Evolutionary conservation across 2,113 vertebrate genomes (phyloP).

Genomic region (Rhynchopsitta pachyrhyncha): DNA sequence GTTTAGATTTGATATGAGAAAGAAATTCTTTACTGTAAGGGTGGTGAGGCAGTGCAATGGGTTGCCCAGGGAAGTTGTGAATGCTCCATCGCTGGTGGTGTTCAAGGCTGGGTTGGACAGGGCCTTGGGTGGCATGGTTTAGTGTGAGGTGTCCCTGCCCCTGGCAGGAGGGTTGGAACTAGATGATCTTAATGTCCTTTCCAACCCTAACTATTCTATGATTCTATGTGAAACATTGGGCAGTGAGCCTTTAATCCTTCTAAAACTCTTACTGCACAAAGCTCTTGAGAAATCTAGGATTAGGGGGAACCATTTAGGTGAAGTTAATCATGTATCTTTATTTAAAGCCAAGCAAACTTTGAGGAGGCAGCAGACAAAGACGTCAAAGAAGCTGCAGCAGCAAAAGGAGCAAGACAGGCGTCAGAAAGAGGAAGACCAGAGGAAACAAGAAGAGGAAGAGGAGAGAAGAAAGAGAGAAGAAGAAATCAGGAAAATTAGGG

Average conservation of each 20-base stretch:
- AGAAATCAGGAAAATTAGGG: conserved; percentile 92
- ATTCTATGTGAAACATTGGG: neutral
- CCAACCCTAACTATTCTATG: too few relatives aligned
- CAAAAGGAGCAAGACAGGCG: conserved; percentile 85
- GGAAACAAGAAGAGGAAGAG: conserved; percentile 84
- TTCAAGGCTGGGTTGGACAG: too few relatives aligned
- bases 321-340: neutral
- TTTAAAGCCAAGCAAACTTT: conserved; percentile 83
- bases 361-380: conserved; percentile 89
- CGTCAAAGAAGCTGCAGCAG: conserved; percentile 89
- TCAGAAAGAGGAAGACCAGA: conserved; percentile 83
- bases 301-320: neutral
- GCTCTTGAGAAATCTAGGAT: neutral
- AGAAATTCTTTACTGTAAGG: too few relatives aligned
- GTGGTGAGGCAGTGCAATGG: too few relatives aligned
- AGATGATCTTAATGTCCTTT: too few relatives aligned
- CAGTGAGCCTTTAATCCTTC: neutral
- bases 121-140: too few relatives aligned
- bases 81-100: too few relatives aligned
- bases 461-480: conserved; percentile 93
- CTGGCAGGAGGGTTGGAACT: too few relatives aligned
- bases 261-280: neutral
- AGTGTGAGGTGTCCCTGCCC: too few relatives aligned
- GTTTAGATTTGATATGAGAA: too few relatives aligned
- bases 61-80: too few relatives aligned